phyloP scores from a whole-genome alignment of 2,113 vertebrate species.

The Lethenteron camtschaticum region DNA sequence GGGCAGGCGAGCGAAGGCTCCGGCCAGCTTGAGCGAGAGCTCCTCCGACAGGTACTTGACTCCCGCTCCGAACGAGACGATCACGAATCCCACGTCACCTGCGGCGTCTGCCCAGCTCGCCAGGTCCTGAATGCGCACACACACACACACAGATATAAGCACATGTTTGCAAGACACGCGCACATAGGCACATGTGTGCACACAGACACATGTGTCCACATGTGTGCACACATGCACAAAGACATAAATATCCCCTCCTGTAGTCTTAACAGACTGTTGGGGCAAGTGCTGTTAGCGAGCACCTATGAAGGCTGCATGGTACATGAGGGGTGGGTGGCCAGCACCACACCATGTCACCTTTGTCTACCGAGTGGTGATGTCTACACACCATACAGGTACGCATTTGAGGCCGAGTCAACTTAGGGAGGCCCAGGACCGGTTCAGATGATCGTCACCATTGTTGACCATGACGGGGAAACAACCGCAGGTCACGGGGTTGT shows the following conservation, averaged over 20 bases:
- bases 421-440: too few species aligned
- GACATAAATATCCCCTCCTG: neutral
- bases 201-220: neutral
- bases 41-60: conserved; percentile 90
- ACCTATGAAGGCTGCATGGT: too few species aligned
- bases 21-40: conserved; percentile 61
- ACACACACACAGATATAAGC: neutral
- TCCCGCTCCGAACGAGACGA: conserved; percentile 86
- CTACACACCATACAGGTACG: too few species aligned
- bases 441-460: too few species aligned
- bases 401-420: too few species aligned
- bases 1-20: conserved; percentile 51
- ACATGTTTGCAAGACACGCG: neutral
- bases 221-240: neutral
- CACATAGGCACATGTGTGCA: neutral
- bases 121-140: conserved; percentile 34
- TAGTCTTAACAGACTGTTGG: too few species aligned
- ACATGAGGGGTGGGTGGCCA: too few species aligned
- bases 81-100: conserved; percentile 58
- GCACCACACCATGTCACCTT: too few species aligned
- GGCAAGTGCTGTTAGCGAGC: too few species aligned
- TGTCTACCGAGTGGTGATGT: too few species aligned
- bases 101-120: conserved; percentile 56
- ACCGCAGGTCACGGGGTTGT: too few species aligned
- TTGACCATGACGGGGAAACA: too few species aligned